These are phyloP conservation scores for Ophthalmolycus amberensis DNA, from an alignment of 2,113 vertebrate genomes.

Conservation along the genomic window DNA sequence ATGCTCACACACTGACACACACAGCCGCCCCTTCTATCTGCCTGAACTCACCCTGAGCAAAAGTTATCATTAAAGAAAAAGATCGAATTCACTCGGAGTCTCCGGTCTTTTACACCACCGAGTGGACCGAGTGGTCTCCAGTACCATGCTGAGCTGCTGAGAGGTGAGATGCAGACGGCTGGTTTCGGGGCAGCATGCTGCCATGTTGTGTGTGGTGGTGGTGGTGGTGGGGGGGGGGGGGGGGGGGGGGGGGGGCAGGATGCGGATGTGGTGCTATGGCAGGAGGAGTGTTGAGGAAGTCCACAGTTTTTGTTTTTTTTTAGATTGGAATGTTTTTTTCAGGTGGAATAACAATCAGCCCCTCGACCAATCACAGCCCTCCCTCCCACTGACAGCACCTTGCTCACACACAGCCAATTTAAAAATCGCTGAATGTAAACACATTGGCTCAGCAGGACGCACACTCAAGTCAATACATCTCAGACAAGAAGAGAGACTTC, in stretches of 20 bases:
- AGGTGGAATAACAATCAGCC: conserved; percentile 34
- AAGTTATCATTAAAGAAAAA: background rate
- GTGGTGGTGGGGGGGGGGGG: background rate
- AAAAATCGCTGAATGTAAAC: conserved; percentile 37
- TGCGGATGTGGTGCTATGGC: conserved; percentile 40
- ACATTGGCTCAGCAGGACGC: conserved; percentile 10
- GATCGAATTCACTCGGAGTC: conserved; percentile 3
- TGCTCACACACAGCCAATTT: conserved; percentile 38
- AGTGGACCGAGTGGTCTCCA: conserved; percentile 18
- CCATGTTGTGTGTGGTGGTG: conserved; percentile 4
- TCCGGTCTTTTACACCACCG: conserved; percentile 12
- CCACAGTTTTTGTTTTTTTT: background rate
- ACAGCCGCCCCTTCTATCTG: conserved; percentile 28
- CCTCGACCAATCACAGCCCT: conserved; percentile 48
- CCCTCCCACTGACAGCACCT: conserved; percentile 27
- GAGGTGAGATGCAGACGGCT: conserved; percentile 44
- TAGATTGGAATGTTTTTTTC: conserved; percentile 2
- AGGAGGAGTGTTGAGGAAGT: conserved; percentile 28
- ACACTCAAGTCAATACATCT: conserved; percentile 35
- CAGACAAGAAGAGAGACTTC: conserved; percentile 23
- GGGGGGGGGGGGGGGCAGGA: background rate
- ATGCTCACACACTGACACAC: conserved; percentile 60
- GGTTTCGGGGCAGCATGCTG: conserved; percentile 67
- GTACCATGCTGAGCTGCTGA: conserved; percentile 59
- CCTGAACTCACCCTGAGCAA: conserved; percentile 19